These are phyloP conservation scores for Squalus acanthias DNA, from an alignment of 2,797 vertebrate species.

Conservation along the genomic window DNA sequence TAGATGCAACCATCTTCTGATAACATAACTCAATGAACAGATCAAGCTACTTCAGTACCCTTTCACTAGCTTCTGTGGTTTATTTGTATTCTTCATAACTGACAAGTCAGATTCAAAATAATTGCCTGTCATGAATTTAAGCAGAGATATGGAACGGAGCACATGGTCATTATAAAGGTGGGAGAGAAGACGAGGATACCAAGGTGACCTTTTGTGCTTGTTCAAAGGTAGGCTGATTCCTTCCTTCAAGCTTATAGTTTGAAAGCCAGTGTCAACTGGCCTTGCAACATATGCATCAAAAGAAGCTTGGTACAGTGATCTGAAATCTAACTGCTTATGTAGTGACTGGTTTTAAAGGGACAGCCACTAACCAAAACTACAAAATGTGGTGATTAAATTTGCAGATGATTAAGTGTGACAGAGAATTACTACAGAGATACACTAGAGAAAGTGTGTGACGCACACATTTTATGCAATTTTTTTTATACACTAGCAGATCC, in stretches of 20 bases:
- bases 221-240: background rate
- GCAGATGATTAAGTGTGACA: background rate
- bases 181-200: background rate
- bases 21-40: background rate
- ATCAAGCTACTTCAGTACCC: background rate
- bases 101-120: background rate
- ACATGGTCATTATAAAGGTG: background rate
- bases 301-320: background rate
- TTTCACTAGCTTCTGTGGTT: background rate
- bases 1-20: background rate
- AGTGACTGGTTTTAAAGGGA: background rate
- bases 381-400: background rate
- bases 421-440: background rate
- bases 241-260: background rate
- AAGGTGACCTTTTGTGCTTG: background rate
- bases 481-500: background rate
- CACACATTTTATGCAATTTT: background rate
- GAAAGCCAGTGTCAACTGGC: background rate
- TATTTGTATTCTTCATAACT: background rate
- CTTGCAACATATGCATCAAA: background rate
- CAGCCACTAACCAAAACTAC: background rate
- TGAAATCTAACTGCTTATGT: background rate
- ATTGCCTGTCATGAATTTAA: background rate
- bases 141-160: background rate
- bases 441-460: background rate